Conservation (phyloP, 1,140 invertebrate genomes). For the Lineus longissimus region DNA sequence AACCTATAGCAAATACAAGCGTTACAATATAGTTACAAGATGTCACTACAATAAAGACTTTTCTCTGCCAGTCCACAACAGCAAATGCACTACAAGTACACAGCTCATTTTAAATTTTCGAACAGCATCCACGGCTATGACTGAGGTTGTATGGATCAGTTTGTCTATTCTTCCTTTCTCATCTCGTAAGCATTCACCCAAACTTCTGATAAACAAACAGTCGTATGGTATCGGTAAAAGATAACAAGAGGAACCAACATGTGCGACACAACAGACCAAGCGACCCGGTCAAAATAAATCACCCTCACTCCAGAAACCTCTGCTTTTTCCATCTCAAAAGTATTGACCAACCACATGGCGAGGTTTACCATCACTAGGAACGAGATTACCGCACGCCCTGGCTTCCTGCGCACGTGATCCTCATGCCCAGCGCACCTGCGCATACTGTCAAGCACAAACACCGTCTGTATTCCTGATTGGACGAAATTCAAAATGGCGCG, state of each 20-base stretch:
- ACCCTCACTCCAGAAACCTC: slow-evolving; percentile 52
- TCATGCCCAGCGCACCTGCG: slow-evolving; percentile 51
- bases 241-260: slow-evolving; percentile 93
- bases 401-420: slow-evolving; percentile 58
- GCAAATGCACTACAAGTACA: too few species aligned
- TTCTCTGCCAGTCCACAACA: too few species aligned
- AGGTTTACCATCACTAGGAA: slow-evolving; percentile 78
- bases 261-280: slow-evolving; percentile 97
- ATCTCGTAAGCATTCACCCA: slow-evolving; percentile 86
- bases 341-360: slow-evolving; percentile 75
- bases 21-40: too few species aligned
- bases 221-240: slow-evolving; percentile 94
- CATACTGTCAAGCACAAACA: slow-evolving; percentile 89
- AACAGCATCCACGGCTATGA: too few species aligned
- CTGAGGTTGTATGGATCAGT: too few species aligned
- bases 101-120: too few species aligned
- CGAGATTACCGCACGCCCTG: slow-evolving; percentile 72
- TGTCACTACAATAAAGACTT: too few species aligned
- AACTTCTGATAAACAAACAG: slow-evolving; percentile 93
- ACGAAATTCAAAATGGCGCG: slow-evolving; percentile 76
- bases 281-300: slow-evolving; percentile 88
- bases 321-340: slow-evolving; percentile 81
- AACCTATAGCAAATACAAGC: too few species aligned
- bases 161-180: slow-evolving; percentile 21
- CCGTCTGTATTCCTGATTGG: slow-evolving; percentile 74